A percentile compares a stretch with the other conserved stretches of the same genome.
phyloP scores from a whole-genome alignment of 2,797 vertebrate species.

The Gambelia wislizenii region DNA sequence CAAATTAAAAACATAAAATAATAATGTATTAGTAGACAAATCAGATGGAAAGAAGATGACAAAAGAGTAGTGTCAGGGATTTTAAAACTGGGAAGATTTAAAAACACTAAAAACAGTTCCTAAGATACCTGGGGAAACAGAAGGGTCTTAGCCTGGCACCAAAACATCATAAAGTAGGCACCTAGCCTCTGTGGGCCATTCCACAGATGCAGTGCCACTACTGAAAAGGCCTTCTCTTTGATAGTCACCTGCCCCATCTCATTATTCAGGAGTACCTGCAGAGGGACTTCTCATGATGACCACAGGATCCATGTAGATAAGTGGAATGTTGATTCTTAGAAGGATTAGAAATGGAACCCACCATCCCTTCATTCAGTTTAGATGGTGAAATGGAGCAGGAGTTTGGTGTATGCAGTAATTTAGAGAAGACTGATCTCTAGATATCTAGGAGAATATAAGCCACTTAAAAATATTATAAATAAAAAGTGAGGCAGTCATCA shows the following conservation, averaged over 20 bases:
- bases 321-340: conserved; percentile 34
- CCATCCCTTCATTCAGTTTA: conserved; percentile 30
- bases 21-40: neutral
- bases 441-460: conserved; percentile 64
- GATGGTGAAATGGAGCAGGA: conserved; percentile 45
- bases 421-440: conserved; percentile 48
- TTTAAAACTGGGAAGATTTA: neutral
- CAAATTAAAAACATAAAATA: neutral
- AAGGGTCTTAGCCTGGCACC: neutral
- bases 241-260: neutral
- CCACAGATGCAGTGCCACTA: neutral
- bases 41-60: neutral
- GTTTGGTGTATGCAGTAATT: neutral
- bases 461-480: conserved; percentile 42
- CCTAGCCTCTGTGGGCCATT: neutral
- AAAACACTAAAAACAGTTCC: neutral
- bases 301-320: neutral
- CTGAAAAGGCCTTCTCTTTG: neutral
- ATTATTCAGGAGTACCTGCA: neutral
- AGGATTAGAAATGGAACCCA: conserved; percentile 23
- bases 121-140: neutral
- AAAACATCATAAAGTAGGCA: neutral
- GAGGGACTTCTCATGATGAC: neutral
- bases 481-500: conserved; percentile 48
- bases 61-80: neutral